These are phyloP conservation scores for Campoletis raptor DNA, from an alignment of 2,888 invertebrate species.

Conservation along the genomic window DNA sequence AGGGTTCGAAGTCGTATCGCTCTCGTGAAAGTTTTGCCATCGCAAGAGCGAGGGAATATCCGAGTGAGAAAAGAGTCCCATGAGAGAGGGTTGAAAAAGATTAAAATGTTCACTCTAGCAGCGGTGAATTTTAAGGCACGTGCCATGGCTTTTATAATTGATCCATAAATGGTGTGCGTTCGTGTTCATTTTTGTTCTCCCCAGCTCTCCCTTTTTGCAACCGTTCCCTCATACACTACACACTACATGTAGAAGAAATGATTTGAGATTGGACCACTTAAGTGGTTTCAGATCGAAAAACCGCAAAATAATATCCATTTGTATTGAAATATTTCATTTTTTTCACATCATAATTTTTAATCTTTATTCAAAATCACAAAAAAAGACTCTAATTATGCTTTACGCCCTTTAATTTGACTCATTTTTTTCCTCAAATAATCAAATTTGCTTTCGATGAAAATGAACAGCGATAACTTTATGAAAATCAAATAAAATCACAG, in stretches of 20 bases:
- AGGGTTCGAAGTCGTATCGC: conserved; percentile 41
- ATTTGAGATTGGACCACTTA: neutral
- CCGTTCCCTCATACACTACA: neutral
- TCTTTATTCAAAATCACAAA: neutral
- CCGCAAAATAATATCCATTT: neutral
- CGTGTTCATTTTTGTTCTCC: conserved; percentile 39
- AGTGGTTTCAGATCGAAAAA: neutral
- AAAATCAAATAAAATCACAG: neutral
- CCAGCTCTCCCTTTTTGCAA: conserved; percentile 6
- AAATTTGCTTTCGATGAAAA: neutral
- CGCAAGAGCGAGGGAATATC: conserved; percentile 18
- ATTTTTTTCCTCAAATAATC: neutral
- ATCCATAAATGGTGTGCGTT: conserved; percentile 61
- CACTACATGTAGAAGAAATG: neutral
- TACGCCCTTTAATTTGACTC: neutral
- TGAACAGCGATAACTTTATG: neutral
- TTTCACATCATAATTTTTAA: neutral
- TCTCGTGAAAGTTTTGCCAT: conserved; percentile 38
- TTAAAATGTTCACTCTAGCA: conserved; percentile 49
- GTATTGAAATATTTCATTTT: neutral
- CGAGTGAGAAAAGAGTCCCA: conserved; percentile 49
- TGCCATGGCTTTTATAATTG: conserved; percentile 61
- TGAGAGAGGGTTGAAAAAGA: conserved; percentile 60
- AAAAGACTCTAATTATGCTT: neutral
- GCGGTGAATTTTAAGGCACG: conserved; percentile 53